These are phyloP conservation scores for Myiothlypis coronata DNA, from an alignment of 2,797 vertebrate genomes.

Conservation along the genomic window DNA sequence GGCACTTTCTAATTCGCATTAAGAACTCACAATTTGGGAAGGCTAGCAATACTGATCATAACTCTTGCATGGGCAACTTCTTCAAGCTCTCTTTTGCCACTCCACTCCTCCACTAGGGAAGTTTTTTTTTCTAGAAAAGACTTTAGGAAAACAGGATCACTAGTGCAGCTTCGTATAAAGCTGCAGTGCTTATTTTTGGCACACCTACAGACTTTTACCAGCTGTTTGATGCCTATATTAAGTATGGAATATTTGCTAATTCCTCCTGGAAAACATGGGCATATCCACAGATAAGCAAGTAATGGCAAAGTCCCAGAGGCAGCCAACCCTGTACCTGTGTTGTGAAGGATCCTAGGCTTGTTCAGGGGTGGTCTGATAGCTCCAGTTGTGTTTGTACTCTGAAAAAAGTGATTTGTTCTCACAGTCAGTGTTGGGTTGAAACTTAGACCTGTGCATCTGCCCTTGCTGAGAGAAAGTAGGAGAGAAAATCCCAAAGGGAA, in stretches of 20 bases:
- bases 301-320: not conserved
- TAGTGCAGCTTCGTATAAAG: not conserved
- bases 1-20: not conserved
- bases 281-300: not conserved
- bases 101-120: not conserved
- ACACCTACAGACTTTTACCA: not conserved
- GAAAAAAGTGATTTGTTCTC: conserved; percentile 6
- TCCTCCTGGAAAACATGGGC: not conserved
- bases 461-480: conserved; percentile 4
- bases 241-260: not conserved
- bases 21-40: not conserved
- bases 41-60: not conserved
- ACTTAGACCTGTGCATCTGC: not conserved
- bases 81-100: not conserved
- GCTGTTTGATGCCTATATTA: not conserved
- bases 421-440: conserved; percentile 6
- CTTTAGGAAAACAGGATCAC: not conserved
- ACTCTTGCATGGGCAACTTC: not conserved
- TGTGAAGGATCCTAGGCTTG: not conserved
- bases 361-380: conserved; percentile 17
- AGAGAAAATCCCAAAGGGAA: conserved; percentile 15
- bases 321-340: not conserved
- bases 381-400: not conserved
- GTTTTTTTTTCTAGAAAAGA: not conserved
- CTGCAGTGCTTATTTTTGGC: not conserved